Conservation (phyloP, 2,888 invertebrate species). For the Aspidiotus rigidus region DNA sequence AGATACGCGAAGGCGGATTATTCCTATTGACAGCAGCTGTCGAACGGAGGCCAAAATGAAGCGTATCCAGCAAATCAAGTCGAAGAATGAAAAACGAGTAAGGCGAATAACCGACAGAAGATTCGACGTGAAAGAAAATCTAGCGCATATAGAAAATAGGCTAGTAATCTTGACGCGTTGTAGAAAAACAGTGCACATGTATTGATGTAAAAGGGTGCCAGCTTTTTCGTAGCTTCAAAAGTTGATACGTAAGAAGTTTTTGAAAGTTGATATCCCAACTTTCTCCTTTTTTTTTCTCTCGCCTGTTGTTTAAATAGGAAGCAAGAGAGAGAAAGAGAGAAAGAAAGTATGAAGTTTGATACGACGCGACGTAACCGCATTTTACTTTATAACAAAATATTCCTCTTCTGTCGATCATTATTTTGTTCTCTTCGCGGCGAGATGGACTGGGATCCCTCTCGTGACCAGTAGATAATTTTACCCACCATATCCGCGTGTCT, state of each 20-base stretch:
- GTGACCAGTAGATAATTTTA: too few species aligned
- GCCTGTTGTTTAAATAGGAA: neutral
- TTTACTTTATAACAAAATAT: neutral
- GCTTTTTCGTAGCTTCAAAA: constrained; percentile 27
- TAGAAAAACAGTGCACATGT: constrained; percentile 27
- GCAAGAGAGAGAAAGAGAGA: neutral
- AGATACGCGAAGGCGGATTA: constrained; percentile 22
- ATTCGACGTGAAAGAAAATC: neutral
- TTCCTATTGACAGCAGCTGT: constrained; percentile 29
- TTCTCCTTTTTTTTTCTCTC: neutral
- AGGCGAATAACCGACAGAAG: neutral
- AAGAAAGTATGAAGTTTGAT: constrained; percentile 15
- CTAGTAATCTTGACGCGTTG: constrained; percentile 30
- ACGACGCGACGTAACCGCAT: neutral
- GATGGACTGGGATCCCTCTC: too few species aligned
- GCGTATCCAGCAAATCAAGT: constrained; percentile 26
- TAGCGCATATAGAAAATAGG: constrained; percentile 19
- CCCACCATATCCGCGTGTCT: too few species aligned
- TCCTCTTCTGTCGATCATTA: too few species aligned
- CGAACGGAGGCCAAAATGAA: constrained; percentile 27
- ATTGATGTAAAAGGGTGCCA: constrained; percentile 30
- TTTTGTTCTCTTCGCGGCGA: too few species aligned
- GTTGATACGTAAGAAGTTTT: constrained; percentile 29
- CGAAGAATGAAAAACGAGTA: neutral
- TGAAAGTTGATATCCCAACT: constrained; percentile 25